Evolutionary conservation across 2,888 invertebrate genomes (phyloP).

Genomic region (Machimus atricapillus): DNA sequence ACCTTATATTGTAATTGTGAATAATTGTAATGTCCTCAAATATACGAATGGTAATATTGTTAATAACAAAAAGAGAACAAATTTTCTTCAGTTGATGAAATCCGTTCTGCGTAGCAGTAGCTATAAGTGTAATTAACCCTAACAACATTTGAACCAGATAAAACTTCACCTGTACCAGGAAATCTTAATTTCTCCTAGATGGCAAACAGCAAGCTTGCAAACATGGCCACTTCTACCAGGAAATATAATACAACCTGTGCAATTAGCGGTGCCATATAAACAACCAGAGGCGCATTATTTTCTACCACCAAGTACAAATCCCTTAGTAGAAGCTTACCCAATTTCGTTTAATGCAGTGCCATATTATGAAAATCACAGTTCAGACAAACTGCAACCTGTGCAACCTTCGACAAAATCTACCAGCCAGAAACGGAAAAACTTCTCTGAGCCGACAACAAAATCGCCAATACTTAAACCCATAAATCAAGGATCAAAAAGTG

Average conservation of each 20-base stretch:
- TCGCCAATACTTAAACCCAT: conserved; percentile 38
- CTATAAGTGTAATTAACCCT: background rate
- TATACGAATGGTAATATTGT: background rate
- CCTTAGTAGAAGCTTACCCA: background rate
- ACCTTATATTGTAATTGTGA: too few relatives aligned
- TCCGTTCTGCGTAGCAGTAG: background rate
- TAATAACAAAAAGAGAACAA: background rate
- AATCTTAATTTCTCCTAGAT: conserved; percentile 48
- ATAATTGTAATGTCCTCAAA: background rate
- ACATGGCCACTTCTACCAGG: conserved; percentile 53
- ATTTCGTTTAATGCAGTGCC: background rate
- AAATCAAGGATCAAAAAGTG: background rate
- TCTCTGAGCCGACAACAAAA: conserved; percentile 52
- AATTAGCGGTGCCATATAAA: background rate
- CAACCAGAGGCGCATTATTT: background rate
- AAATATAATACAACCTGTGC: conserved; percentile 2
- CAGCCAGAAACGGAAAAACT: conserved; percentile 17
- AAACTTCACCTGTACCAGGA: background rate
- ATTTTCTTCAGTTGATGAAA: background rate
- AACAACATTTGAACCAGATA: background rate
- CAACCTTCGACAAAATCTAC: background rate
- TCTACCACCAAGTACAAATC: background rate
- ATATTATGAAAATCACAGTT: background rate
- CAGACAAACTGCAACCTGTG: background rate
- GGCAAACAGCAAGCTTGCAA: conserved; percentile 56